These are phyloP conservation scores for Idris sp. DNA, from an alignment of 1,140 invertebrate genomes.

Conservation along the genomic window DNA sequence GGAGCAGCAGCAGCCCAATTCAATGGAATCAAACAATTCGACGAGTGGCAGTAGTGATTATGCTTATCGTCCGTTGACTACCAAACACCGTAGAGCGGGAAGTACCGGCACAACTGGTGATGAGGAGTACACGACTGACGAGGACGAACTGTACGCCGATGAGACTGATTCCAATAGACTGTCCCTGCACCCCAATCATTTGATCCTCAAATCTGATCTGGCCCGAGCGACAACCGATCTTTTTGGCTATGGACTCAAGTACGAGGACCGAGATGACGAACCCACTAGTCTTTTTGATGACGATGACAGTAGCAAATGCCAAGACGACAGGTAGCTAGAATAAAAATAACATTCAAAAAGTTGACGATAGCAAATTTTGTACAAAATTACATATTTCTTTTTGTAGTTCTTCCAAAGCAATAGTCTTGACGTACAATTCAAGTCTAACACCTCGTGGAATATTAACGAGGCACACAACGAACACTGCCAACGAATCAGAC, in stretches of 20 bases:
- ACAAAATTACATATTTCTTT: conserved; percentile 1
- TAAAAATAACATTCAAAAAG: too few relatives aligned
- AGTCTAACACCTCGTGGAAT: conserved; percentile 55
- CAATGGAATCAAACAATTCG: conserved; percentile 73
- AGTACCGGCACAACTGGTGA: conserved; percentile 80
- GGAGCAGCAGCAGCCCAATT: conserved; percentile 69
- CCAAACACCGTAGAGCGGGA: conserved; percentile 77
- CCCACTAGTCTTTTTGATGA: conserved; percentile 74
- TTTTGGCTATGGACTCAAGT: conserved; percentile 68
- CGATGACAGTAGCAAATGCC: conserved; percentile 70
- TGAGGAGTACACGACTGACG: conserved; percentile 80
- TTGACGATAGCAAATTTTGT: too few relatives aligned
- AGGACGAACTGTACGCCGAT: conserved; percentile 78
- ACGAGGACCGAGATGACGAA: conserved; percentile 66
- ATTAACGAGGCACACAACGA: conserved; percentile 59
- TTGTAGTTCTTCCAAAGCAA: conserved; percentile 64
- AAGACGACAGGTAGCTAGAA: too few relatives aligned
- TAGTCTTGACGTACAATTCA: conserved; percentile 67
- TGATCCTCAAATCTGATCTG: conserved; percentile 72
- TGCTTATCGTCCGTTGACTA: conserved; percentile 73
- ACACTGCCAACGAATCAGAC: conserved; percentile 50
- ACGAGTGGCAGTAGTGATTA: conserved; percentile 69
- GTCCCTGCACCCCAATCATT: conserved; percentile 66
- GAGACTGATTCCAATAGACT: conserved; percentile 73
- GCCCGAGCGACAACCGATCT: conserved; percentile 73